A percentile compares a stretch with the other conserved stretches of the same genome.
Conservation (phyloP, 2,113 vertebrate genomes). For the Ctenodactylus gundi region DNA sequence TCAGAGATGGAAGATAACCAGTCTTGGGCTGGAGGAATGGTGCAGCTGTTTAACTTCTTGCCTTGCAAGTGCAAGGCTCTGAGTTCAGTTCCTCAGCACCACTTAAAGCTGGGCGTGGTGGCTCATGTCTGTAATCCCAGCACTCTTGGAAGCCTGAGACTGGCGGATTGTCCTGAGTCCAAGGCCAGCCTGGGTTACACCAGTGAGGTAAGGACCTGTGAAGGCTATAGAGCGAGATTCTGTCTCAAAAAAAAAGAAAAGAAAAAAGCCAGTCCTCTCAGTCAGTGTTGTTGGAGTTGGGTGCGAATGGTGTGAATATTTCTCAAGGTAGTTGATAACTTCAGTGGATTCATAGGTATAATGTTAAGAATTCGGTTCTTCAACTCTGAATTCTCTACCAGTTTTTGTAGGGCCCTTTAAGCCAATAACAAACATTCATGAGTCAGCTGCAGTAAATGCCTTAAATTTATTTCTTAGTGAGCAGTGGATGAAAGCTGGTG, state of each 20-base stretch:
- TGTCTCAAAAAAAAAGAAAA: no score
- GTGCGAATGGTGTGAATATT: not conserved
- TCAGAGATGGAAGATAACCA: not conserved
- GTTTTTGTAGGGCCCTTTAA: conserved; percentile 31
- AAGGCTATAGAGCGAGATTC: no score
- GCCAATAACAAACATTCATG: not conserved
- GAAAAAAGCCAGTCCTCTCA: not conserved
- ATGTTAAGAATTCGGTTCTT: not conserved
- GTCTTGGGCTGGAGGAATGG: no score
- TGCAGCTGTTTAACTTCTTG: no score
- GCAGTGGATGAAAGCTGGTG: not conserved
- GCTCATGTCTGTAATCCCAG: no score
- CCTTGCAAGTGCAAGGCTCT: no score
- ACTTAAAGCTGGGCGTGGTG: no score
- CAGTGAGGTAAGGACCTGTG: no score
- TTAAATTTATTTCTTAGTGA: conserved; percentile 25
- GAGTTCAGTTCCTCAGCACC: no score
- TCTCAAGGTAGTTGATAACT: not conserved
- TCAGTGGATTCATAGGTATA: not conserved
- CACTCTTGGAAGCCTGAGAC: no score
- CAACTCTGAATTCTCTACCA: not conserved
- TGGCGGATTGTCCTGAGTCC: no score
- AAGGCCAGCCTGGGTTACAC: no score
- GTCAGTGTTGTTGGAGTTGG: not conserved
- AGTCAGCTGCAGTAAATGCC: conserved; percentile 16